These are phyloP conservation scores for Calypte anna DNA, from an alignment of 2,113 vertebrate genomes.

Conservation along the genomic window DNA sequence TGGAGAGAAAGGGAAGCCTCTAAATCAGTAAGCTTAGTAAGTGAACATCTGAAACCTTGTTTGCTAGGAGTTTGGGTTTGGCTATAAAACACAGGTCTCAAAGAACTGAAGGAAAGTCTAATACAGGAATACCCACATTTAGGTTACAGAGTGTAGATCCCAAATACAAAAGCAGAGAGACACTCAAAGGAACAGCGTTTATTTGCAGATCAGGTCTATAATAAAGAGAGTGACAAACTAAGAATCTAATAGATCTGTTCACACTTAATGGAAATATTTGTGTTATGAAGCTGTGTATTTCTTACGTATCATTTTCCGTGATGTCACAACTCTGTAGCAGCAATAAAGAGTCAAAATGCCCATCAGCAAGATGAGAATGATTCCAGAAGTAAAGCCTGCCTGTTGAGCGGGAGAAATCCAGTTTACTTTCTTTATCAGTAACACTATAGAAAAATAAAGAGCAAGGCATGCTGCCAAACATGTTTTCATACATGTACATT, in stretches of 20 bases:
- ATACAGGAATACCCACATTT: neutral
- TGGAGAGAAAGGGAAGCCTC: neutral
- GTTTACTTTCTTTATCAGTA: neutral
- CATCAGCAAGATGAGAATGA: constrained; percentile 85
- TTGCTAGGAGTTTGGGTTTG: neutral
- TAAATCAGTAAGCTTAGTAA: rapidly evolving
- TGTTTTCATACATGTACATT: neutral
- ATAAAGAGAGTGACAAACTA: neutral
- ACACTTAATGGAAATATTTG: neutral
- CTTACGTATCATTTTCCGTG: constrained; percentile 90
- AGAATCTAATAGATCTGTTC: neutral
- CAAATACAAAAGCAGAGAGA: neutral
- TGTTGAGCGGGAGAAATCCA: constrained; percentile 59
- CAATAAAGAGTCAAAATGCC: constrained; percentile 94
- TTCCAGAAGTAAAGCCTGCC: constrained; percentile 94
- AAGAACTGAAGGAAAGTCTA: neutral
- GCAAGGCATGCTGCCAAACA: neutral
- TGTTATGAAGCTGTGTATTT: neutral
- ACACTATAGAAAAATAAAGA: neutral
- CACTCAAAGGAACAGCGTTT: neutral
- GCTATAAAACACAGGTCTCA: neutral
- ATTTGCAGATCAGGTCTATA: neutral
- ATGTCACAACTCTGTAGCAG: constrained; percentile 91
- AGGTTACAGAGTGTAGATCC: neutral
- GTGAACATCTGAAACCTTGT: neutral